Evolutionary conservation across 2,797 vertebrate species (phyloP).

Genomic region (Dendrocincla fuliginosa): DNA sequence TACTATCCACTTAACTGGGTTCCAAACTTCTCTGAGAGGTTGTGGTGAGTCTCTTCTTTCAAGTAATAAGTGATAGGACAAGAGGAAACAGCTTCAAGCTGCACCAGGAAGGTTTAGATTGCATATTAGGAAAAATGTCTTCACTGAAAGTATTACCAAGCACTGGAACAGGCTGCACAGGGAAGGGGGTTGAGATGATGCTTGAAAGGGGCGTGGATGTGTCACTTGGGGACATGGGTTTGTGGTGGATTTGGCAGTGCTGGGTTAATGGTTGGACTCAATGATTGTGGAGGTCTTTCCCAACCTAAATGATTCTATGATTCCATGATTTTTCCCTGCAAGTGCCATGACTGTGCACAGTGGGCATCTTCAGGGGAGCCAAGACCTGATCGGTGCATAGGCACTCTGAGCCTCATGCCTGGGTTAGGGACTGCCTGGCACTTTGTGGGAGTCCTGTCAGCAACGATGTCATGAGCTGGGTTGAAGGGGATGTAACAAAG

Average conservation of each 20-base stretch:
- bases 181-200: neutral
- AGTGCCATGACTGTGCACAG: neutral
- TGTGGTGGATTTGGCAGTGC: neutral
- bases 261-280: neutral
- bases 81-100: neutral
- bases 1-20: rapidly evolving
- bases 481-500: neutral
- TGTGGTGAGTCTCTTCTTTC: rapidly evolving
- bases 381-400: neutral
- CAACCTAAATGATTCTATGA: neutral
- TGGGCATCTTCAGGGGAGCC: neutral
- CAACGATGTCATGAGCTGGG: too few species aligned
- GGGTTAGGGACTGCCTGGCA: neutral
- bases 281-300: neutral
- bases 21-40: neutral
- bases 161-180: neutral
- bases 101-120: neutral
- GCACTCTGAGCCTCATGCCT: neutral
- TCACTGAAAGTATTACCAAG: neutral
- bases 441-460: neutral
- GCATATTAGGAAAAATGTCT: neutral
- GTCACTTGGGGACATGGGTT: neutral
- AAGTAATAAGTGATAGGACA: neutral
- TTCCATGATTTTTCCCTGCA: neutral
- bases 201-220: neutral